Conservation (phyloP, 2,797 vertebrate species). For the Lagocephalus sceleratus region DNA sequence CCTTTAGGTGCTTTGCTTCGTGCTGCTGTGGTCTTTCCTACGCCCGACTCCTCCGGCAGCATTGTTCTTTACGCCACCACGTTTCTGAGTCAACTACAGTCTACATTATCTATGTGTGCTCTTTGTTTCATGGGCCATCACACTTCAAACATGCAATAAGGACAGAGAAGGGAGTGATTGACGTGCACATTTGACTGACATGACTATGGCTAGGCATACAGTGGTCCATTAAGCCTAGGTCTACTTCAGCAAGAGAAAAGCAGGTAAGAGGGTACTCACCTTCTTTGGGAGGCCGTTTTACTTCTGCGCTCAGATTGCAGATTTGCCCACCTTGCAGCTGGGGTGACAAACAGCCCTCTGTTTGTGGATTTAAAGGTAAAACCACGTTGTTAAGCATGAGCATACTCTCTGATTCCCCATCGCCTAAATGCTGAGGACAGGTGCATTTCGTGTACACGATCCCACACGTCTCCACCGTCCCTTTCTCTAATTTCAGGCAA, state of each 20-base stretch:
- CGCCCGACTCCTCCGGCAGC: constrained; percentile 69
- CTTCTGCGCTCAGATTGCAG: constrained; percentile 97
- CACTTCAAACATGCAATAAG: constrained; percentile 71
- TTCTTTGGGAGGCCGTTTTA: constrained; percentile 95
- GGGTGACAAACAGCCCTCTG: constrained; percentile 95
- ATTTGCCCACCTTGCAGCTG: constrained; percentile 94
- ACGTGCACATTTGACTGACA: constrained; percentile 71
- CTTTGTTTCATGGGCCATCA: constrained; percentile 77
- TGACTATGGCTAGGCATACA: constrained; percentile 55
- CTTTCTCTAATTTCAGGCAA: constrained; percentile 97
- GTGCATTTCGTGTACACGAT: constrained; percentile 98
- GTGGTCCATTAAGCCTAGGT: constrained; percentile 39
- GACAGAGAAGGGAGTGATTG: constrained; percentile 66
- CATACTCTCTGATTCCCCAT: constrained; percentile 91
- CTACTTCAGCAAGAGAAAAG: constrained; percentile 39
- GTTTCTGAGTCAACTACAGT: constrained; percentile 50
- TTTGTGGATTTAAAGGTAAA: constrained; percentile 97
- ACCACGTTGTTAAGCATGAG: constrained; percentile 97
- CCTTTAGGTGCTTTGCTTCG: constrained; percentile 44
- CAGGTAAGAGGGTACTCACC: constrained; percentile 82
- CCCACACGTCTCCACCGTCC: constrained; percentile 93
- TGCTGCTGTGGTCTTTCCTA: constrained; percentile 59
- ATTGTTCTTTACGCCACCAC: constrained; percentile 49
- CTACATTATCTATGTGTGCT: constrained; percentile 69
- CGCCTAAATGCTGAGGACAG: constrained; percentile 97